phyloP scores from a whole-genome alignment of 1,140 invertebrate genomes.

The Phthorimaea operculella region DNA sequence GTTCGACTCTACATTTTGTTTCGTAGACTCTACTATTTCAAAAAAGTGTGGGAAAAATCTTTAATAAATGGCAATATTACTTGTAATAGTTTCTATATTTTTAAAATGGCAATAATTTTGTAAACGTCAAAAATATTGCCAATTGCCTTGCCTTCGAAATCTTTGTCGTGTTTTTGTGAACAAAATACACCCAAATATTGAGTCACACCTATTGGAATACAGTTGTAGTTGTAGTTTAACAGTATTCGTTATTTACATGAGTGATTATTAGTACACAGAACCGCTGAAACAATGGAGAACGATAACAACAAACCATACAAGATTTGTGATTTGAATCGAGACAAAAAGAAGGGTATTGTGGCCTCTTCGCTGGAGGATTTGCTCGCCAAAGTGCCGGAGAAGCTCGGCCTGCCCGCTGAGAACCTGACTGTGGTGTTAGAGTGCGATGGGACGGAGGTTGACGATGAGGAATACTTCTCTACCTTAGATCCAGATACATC shows the following conservation, averaged over 20 bases:
- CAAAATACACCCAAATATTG: neutral
- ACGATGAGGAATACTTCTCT: conserved; percentile 88
- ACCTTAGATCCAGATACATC: conserved; percentile 84
- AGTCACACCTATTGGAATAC: neutral
- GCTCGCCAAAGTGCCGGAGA: conserved; percentile 75
- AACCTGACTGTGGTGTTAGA: conserved; percentile 82
- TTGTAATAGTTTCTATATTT: no score
- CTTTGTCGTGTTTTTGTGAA: neutral
- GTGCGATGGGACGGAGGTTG: conserved; percentile 87
- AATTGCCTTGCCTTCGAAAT: neutral
- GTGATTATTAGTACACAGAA: conserved; percentile 1
- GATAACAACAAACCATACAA: conserved; percentile 65
- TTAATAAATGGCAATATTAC: no score
- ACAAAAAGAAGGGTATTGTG: conserved; percentile 83
- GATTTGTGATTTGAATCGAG: conserved; percentile 75
- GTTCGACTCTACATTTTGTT: neutral
- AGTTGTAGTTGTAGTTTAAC: neutral
- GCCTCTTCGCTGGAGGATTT: conserved; percentile 81
- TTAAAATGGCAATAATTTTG: neutral
- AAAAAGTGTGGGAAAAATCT: no score
- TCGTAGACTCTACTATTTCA: no score
- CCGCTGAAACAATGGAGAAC: conserved; percentile 52
- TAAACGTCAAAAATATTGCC: neutral
- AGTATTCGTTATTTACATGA: conserved; percentile 1
- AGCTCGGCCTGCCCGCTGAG: conserved; percentile 71